A percentile compares a stretch with the other conserved stretches of the same genome.
Conservation (phyloP, 1,140 invertebrate genomes). For the Eupeodes corollae region DNA sequence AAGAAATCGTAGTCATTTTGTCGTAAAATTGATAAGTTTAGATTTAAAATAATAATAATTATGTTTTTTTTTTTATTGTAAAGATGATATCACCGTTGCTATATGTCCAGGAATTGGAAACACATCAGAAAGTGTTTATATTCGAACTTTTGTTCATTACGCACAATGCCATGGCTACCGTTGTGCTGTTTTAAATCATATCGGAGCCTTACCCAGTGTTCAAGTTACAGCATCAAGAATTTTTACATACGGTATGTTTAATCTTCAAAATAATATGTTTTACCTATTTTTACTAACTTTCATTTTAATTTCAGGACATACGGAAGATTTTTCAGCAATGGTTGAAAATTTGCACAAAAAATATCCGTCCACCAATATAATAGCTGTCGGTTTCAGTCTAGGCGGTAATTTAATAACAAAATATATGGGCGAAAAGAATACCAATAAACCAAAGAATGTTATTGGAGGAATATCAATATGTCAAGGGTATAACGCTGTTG, state of each 20-base stretch:
- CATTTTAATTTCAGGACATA: conserved; percentile 55
- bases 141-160: conserved; percentile 82
- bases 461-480: conserved; percentile 82
- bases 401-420: conserved; percentile 82
- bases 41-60: background rate
- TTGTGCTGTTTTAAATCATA: conserved; percentile 87
- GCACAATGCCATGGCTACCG: conserved; percentile 80
- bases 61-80: conserved; percentile 26
- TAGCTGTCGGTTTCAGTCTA: conserved; percentile 82
- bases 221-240: conserved; percentile 75
- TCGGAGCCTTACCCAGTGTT: conserved; percentile 75
- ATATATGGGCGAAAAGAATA: conserved; percentile 66
- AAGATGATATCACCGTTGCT: conserved; percentile 77
- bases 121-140: conserved; percentile 84
- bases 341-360: conserved; percentile 56
- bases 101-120: conserved; percentile 90
- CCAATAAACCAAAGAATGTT: conserved; percentile 52
- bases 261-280: background rate
- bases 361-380: conserved; percentile 63
- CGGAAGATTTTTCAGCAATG: conserved; percentile 75
- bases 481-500: conserved; percentile 80
- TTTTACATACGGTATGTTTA: conserved; percentile 74
- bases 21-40: background rate
- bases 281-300: background rate
- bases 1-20: no score